Base-by-base conservation (phyloP, 2,113 vertebrate genomes). In the Caracal caracal region DNA sequence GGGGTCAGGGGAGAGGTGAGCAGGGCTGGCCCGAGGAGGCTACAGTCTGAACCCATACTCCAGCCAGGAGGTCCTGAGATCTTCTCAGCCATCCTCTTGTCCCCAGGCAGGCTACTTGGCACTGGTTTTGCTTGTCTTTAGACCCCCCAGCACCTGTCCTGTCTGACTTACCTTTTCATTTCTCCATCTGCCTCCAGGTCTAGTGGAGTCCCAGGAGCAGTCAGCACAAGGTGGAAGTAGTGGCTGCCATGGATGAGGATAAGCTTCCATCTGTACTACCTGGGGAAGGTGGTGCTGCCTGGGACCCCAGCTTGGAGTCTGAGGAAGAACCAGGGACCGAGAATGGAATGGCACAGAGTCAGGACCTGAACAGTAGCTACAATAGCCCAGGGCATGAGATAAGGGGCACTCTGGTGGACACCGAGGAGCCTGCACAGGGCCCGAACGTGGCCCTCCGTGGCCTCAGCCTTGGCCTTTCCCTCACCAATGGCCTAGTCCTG, bases 401-500 rank as follows among this genome's bases (percentile, higher is more conserved):
- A 17, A 79, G 19, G 15, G 83, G 24, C 10, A 6, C 28, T 26
- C 53, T 75, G 65, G 88, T 1, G 33, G 81, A 76, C n/a, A 7
- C 66, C 0, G 30, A 86, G 35, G 95, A 89, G 30, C 75, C 84
- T 47, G 35, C 16, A 19, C 87, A 80, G 66, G 86, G 93, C 75
- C 83, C 9, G 0, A 86, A 83, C 15, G 12, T 86, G 79, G 49
- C 93, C 65, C 83, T 94, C 33, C 87, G 66, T 0, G 49, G 80
- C 83, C 94, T 97, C 59, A 90, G 79, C 96, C 94, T 96, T 35
- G 47, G 56, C 56, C 83, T 92, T 5, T 88, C 96, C 33, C 92
- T 97, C 59, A 95, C 93, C 83, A 97, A 97, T 81, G 97, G 97
- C 76, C 87, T 97, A 43, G 26, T 76, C n/a, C 66, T 93, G 75